Base-by-base conservation (phyloP, 1,140 invertebrate genomes). In the Dryas iulia region DNA sequence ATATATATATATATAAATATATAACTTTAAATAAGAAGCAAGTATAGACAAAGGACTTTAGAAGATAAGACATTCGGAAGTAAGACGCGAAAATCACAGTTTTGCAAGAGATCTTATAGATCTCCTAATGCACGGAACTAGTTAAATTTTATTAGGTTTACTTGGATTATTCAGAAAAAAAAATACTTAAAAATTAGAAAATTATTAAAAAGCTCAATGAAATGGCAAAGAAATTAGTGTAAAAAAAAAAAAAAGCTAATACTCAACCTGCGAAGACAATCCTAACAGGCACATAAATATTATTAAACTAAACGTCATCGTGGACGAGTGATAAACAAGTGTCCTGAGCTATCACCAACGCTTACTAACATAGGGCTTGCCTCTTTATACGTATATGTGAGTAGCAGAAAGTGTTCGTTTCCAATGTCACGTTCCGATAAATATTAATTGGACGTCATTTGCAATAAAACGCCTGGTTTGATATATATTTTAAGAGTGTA, bases 231-330 rank as follows among this genome's bases (percentile, higher is more conserved):
- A n/a, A n/a, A n/a, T n/a, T n/a, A n/a, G n/a, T n/a, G n/a, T n/a
- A 47, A 10, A 47, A 2, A 47, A 21, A 8, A 21, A 18, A 2
- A 47, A 47, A 21, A 1, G 3, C n/a, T n/a, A 18, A 47, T 47
- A 47, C 39, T 47, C 7, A 18, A 67, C 66, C 66, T 67, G 66
- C 0, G 23, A 23, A 31, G 66, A 60, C 21, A 67, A 35, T 61
- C 35, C 39, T 35, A 67, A 4, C 6, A 56, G 26, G 28, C 35
- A 67, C 66, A 61, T 12, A 11, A 67, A 61, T 28, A 67, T 59
- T 31, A 61, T 18, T 11, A 67, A 2, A 23, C 0, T 56, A 12
- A 30, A n/a, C 59, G n/a, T 35, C 59, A 56, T 67, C 8, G 21
- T 10, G 12, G 12, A 24, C 12, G 28, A 35, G 52, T 30, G 59